Evolutionary conservation across 2,113 vertebrate species (phyloP), one percentile per base, ranked within the genome.

Genomic region (Podilymbus podiceps): DNA sequence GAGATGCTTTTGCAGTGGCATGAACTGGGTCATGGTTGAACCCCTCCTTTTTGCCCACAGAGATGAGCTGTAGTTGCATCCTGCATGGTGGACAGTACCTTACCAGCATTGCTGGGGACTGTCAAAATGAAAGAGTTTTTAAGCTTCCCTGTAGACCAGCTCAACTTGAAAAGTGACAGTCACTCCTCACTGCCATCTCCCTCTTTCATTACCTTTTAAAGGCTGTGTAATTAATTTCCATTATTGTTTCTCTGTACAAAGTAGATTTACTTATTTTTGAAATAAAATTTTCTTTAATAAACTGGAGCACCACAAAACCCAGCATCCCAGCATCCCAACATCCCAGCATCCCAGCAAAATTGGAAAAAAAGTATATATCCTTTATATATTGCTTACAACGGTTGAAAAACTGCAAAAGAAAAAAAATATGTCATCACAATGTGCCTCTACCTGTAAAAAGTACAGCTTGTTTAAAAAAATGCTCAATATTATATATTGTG

Each of bases 401-500:
- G 8, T 18, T 74, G 42, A 11, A 89, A 89, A 89, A 68, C 11
- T 46, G 7, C 21, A 88, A 79, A 89, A 76, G 18, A 64, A 91
- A 69, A 63, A 24, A 22, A 6, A 23, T 6, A 13, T 14, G 7
- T 49, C 22, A 47, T 71, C 38, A 47, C 0, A 0, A 62, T 71
- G 12, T 44, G 46, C 12, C 42, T 74, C 33, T 46, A 81, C 44
- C 42, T 71, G 60, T 15, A 85, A 79, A 76, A 96, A 49, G 6
- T 72, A 84, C 30, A 90, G 28, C 15, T 86, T 88, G 12, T 59
- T 82, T 16, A 1, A 33, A 88, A 52, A 90, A 86, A 71, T 31
- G 5, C 15, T 91, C 25, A 62, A 8, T 59, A 21, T 81, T 89
- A 47, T 2, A 3, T 79, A 59, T 31, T 72, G 30, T 77, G 72